These are phyloP conservation scores for Drosophila nigrodunni DNA, from an alignment of 1,140 invertebrate species.

Conservation along the genomic window DNA sequence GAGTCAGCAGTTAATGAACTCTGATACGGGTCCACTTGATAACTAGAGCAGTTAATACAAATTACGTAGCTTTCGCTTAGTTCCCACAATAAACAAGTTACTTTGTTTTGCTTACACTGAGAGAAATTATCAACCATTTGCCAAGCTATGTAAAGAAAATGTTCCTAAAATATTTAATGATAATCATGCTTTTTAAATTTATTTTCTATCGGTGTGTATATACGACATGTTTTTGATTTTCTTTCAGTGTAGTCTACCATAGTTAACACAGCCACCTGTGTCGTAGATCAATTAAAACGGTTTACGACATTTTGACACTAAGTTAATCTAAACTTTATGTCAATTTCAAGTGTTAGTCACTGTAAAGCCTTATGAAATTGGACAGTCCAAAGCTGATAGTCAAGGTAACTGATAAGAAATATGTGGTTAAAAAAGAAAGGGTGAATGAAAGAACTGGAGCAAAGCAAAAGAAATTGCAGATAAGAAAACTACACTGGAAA, in stretches of 20 bases:
- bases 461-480: neutral
- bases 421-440: neutral
- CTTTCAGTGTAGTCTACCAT: neutral
- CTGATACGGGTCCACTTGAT: neutral
- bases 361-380: conserved; percentile 5
- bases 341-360: conserved; percentile 7
- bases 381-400: conserved; percentile 4
- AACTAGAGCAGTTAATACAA: neutral
- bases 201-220: no score
- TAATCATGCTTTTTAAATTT: no score
- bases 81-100: neutral
- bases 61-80: neutral
- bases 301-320: conserved; percentile 10
- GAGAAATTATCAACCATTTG: neutral
- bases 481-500: neutral
- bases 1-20: conserved; percentile 27
- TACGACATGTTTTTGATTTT: neutral
- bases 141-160: no score
- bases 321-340: conserved; percentile 17
- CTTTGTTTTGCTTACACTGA: neutral
- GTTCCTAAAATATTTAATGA: no score
- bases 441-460: neutral
- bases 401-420: conserved; percentile 11
- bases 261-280: neutral
- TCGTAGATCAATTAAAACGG: conserved; percentile 18